Conservation (phyloP, 1,140 invertebrate genomes). For the Drosophila gunungcola region DNA sequence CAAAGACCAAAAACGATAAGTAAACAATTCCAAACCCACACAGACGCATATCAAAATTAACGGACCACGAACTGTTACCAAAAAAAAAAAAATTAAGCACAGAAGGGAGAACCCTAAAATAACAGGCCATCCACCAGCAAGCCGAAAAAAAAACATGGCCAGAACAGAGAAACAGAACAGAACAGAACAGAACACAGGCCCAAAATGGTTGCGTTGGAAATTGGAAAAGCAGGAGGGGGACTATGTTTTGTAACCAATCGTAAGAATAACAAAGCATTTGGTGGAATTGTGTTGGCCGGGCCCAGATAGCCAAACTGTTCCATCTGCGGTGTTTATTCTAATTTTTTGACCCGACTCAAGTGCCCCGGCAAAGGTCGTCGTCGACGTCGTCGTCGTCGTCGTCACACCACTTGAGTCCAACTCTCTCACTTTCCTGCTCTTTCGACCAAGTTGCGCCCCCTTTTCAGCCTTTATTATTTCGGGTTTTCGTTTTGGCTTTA, state of each 20-base stretch:
- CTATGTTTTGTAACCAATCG: constrained; percentile 79
- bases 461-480: constrained; percentile 23
- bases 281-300: constrained; percentile 27
- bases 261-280: constrained; percentile 71
- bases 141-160: constrained; percentile 76
- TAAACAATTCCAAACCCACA: constrained; percentile 63
- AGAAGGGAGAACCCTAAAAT: constrained; percentile 65
- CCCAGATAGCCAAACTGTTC: constrained; percentile 56
- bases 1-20: constrained; percentile 71
- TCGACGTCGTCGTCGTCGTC: constrained; percentile 57
- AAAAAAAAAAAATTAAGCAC: constrained; percentile 47
- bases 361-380: constrained; percentile 68
- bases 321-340: constrained; percentile 77
- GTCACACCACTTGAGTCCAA: constrained; percentile 73
- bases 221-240: constrained; percentile 15
- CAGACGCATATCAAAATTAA: constrained; percentile 40
- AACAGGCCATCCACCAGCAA: constrained; percentile 54
- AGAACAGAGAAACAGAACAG: constrained; percentile 19
- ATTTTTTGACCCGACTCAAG: constrained; percentile 83
- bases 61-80: constrained; percentile 73
- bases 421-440: constrained; percentile 12
- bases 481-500: constrained; percentile 55
- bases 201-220: constrained; percentile 66
- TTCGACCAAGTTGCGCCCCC: constrained; percentile 64
- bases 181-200: constrained; percentile 12